Evolutionary conservation across 2,113 vertebrate species (phyloP).

Genomic region (Peromyscus polionotus): DNA sequence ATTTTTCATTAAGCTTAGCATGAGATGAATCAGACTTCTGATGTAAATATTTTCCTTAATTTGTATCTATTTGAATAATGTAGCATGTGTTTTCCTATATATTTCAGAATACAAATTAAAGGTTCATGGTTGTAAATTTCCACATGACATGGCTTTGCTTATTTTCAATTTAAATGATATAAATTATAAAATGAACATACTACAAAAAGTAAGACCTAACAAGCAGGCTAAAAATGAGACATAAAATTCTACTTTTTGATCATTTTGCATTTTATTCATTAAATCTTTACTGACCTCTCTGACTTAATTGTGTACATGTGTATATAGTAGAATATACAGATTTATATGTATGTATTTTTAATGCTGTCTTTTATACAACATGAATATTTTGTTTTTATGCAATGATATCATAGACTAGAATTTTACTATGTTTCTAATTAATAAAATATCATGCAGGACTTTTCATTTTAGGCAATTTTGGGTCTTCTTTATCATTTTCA

Average conservation of each 20-base stretch:
- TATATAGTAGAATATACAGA: background rate
- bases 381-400: conserved; percentile 23
- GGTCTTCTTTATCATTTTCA: background rate
- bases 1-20: conserved; percentile 39
- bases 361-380: background rate
- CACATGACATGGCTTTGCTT: conserved; percentile 11
- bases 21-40: conserved; percentile 51
- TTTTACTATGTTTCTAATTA: background rate
- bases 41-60: conserved; percentile 65
- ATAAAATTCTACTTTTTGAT: background rate
- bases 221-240: background rate
- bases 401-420: background rate
- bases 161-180: conserved; percentile 36
- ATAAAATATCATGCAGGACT: background rate
- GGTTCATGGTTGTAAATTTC: conserved; percentile 25
- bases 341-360: background rate
- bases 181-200: conserved; percentile 33
- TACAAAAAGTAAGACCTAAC: conserved; percentile 14
- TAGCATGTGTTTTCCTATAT: background rate
- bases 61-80: conserved; percentile 41
- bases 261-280: background rate
- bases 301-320: background rate
- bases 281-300: background rate
- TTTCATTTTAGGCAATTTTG: background rate
- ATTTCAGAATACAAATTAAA: conserved; percentile 44